Evolutionary conservation across 2,113 vertebrate species (phyloP).

Genomic region (Sigmodon hispidus): DNA sequence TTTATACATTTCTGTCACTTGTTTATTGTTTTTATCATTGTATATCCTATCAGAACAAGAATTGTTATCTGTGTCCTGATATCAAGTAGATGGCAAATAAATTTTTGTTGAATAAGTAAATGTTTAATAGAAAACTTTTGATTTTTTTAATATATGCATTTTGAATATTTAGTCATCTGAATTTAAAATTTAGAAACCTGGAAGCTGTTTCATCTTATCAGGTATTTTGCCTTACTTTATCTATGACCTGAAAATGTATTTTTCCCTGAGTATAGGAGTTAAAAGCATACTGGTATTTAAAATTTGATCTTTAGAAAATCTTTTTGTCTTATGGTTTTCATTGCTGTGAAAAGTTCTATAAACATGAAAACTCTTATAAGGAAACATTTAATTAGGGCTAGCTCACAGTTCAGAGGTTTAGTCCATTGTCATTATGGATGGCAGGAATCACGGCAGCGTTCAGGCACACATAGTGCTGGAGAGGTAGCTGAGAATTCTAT

Average conservation of each 20-base stretch:
- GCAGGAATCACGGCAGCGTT: neutral
- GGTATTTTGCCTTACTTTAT: neutral
- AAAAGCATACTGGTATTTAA: slow-evolving; percentile 44
- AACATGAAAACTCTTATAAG: neutral
- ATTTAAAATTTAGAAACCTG: slow-evolving; percentile 27
- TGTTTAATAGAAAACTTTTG: slow-evolving; percentile 43
- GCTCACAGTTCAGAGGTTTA: neutral
- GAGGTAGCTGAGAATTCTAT: neutral
- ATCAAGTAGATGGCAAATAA: slow-evolving; percentile 6
- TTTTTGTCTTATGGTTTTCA: neutral
- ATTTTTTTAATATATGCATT: slow-evolving; percentile 20
- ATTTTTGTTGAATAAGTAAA: slow-evolving; percentile 26
- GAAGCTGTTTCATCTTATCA: neutral
- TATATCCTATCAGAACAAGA: neutral
- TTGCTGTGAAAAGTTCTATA: neutral
- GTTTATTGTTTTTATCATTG: neutral
- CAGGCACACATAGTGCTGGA: neutral
- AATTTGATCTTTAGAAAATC: neutral
- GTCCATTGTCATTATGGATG: neutral
- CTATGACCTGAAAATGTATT: neutral
- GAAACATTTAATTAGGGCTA: neutral
- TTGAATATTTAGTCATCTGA: slow-evolving; percentile 42
- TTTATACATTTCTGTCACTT: neutral
- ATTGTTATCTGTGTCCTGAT: slow-evolving; percentile 27
- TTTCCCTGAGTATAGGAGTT: neutral